These are phyloP conservation scores for Anastrepha ludens DNA, from an alignment of 1,140 invertebrate species.

Conservation along the genomic window DNA sequence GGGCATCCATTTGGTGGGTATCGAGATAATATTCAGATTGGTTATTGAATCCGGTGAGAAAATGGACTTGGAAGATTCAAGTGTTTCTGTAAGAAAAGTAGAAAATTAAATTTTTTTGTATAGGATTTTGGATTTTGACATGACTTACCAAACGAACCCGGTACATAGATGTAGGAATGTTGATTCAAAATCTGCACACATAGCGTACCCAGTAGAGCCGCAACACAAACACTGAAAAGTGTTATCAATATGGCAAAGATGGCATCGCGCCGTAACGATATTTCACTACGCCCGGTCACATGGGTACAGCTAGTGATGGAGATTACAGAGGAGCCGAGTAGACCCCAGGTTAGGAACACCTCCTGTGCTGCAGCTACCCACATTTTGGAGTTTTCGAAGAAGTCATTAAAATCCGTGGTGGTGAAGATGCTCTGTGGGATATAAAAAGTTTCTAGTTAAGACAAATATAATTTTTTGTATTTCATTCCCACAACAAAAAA, in stretches of 20 bases:
- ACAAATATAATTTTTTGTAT: too few relatives aligned
- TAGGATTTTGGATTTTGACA: background rate
- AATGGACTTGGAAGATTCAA: constrained; percentile 55
- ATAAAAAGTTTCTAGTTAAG: background rate
- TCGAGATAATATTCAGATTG: constrained; percentile 71
- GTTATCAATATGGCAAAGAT: constrained; percentile 87
- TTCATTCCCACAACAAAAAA: too few relatives aligned
- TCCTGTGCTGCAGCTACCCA: constrained; percentile 93
- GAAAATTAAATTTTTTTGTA: constrained; percentile 64
- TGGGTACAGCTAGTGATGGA: constrained; percentile 82
- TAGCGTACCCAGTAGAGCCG: constrained; percentile 86
- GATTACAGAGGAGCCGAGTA: constrained; percentile 88
- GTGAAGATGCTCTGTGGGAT: constrained; percentile 80
- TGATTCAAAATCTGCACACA: constrained; percentile 85
- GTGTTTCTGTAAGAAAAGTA: background rate
- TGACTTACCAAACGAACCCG: constrained; percentile 88
- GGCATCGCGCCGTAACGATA: constrained; percentile 85
- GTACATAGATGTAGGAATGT: constrained; percentile 83
- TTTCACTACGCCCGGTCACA: constrained; percentile 79
- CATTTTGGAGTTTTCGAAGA: constrained; percentile 88
- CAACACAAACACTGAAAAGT: constrained; percentile 82
- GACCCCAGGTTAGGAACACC: constrained; percentile 91
- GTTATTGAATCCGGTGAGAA: constrained; percentile 72
- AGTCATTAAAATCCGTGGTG: constrained; percentile 86
- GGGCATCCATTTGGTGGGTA: constrained; percentile 66